Conservation (phyloP, 2,888 invertebrate species). For the Tanypteryx hageni region DNA sequence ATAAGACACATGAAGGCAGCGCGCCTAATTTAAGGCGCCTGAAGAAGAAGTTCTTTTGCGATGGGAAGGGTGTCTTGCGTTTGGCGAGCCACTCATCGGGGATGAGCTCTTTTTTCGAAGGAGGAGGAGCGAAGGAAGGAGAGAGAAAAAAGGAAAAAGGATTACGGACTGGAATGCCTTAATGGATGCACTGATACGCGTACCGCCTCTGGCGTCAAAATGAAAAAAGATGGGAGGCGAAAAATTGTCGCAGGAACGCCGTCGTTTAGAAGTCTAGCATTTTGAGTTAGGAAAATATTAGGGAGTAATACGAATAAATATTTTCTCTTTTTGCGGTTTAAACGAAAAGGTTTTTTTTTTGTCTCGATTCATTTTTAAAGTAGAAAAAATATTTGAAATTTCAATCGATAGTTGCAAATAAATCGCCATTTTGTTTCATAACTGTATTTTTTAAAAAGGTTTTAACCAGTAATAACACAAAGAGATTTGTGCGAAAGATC, state of each 20-base stretch:
- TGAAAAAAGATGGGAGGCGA: neutral
- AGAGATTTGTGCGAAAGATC: no score
- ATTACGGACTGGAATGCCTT: neutral
- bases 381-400: no score
- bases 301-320: neutral
- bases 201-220: neutral
- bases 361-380: no score
- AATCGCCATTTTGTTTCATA: no score
- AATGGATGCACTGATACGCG: neutral
- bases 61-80: neutral
- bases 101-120: neutral
- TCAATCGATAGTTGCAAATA: no score
- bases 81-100: neutral
- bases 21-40: neutral
- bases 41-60: neutral
- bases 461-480: no score
- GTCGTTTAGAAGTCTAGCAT: neutral
- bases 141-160: neutral
- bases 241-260: neutral
- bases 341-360: no score
- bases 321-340: neutral
- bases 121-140: neutral
- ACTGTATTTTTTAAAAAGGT: no score
- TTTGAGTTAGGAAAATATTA: neutral
- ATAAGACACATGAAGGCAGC: neutral